phyloP scores from a whole-genome alignment of 1,140 invertebrate species.

The Oryctes rhinoceros region DNA sequence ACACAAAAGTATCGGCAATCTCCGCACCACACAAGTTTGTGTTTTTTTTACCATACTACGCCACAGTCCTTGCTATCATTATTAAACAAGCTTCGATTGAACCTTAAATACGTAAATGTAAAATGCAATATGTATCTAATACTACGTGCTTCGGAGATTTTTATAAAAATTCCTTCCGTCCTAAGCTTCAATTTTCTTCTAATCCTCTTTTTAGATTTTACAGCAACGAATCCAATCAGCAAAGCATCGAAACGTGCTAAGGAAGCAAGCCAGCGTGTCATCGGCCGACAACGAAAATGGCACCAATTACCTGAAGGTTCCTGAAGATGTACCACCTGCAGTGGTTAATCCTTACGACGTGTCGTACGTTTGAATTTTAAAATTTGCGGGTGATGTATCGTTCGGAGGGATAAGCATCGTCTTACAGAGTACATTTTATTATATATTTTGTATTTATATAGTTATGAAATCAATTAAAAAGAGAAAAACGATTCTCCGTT shows the following conservation, averaged over 20 bases:
- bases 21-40: too few relatives aligned
- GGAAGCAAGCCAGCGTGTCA: slow-evolving; percentile 46
- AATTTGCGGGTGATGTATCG: background rate
- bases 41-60: too few relatives aligned
- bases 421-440: background rate
- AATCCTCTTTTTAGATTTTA: slow-evolving; percentile 50
- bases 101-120: too few relatives aligned
- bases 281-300: slow-evolving; percentile 45
- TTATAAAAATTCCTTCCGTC: too few relatives aligned
- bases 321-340: slow-evolving; percentile 43
- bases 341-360: slow-evolving; percentile 47
- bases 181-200: background rate
- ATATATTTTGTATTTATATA: background rate
- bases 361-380: slow-evolving; percentile 43
- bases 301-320: slow-evolving; percentile 46
- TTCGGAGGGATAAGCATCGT: background rate
- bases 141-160: too few relatives aligned
- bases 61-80: too few relatives aligned
- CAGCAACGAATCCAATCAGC: slow-evolving; percentile 55
- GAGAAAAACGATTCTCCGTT: background rate
- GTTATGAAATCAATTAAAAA: background rate
- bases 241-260: slow-evolving; percentile 47
- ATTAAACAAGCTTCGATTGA: too few relatives aligned
- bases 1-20: too few relatives aligned
- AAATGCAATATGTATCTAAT: too few relatives aligned